A percentile compares a stretch with the other conserved stretches of the same genome.
Conservation (phyloP, 2,888 invertebrate species). For the Lysandra bellargus region DNA sequence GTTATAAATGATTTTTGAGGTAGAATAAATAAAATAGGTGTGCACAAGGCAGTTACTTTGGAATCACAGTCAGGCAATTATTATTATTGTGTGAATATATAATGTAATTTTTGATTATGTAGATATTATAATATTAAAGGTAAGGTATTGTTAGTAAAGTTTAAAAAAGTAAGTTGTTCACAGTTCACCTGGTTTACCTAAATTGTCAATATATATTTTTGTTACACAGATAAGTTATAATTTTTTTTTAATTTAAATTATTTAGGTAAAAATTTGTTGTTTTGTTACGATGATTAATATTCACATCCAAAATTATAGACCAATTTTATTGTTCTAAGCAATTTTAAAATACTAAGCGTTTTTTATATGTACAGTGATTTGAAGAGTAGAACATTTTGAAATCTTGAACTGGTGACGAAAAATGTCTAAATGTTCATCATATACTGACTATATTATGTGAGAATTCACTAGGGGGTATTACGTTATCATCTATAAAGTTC, state of each 20-base stretch:
- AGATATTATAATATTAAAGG: background rate
- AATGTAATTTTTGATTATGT: background rate
- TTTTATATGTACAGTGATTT: background rate
- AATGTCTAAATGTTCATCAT: background rate
- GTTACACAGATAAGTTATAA: too few relatives aligned
- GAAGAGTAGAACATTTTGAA: background rate
- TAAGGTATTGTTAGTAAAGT: too few relatives aligned
- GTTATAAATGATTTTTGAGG: background rate
- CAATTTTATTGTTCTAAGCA: background rate
- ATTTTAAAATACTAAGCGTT: background rate
- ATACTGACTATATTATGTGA: slow-evolving; percentile 8
- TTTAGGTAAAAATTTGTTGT: background rate
- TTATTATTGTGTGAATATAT: background rate
- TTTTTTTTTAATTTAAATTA: too few relatives aligned
- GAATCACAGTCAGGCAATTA: background rate
- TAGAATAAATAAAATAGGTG: background rate
- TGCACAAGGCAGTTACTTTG: background rate
- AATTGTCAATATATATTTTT: too few relatives aligned
- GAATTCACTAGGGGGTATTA: background rate
- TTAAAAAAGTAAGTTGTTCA: background rate
- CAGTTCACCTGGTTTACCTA: too few relatives aligned
- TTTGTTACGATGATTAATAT: background rate
- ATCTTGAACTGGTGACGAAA: background rate
- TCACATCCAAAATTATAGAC: background rate
- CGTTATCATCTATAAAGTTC: slow-evolving; percentile 1